These are phyloP conservation scores for Schizothorax lantsangensis DNA, from an alignment of 2,797 vertebrate species.

Conservation along the genomic window DNA sequence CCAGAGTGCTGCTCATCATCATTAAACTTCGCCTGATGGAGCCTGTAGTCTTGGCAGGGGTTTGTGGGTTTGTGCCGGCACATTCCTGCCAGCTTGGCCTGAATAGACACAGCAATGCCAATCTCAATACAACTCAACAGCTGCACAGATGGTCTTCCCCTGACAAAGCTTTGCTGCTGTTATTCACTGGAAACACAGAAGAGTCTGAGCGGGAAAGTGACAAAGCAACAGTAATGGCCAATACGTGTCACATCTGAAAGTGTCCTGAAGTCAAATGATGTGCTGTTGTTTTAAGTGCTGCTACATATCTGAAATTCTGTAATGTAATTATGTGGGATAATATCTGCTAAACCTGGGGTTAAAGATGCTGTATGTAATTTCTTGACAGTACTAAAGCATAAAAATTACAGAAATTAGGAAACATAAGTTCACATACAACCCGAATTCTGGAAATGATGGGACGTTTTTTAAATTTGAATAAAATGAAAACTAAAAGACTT, in stretches of 20 bases:
- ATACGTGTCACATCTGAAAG: background rate
- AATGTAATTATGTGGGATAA: background rate
- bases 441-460: too few species aligned
- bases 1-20: conserved; percentile 65
- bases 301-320: background rate
- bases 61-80: conserved; percentile 42
- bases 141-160: conserved; percentile 35
- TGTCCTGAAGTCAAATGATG: conserved; percentile 6
- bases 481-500: too few species aligned
- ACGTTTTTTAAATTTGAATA: too few species aligned
- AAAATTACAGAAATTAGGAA: background rate
- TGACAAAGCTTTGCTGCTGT: conserved; percentile 47
- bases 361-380: background rate
- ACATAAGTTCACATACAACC: background rate
- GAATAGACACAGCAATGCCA: conserved; percentile 47
- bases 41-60: conserved; percentile 62
- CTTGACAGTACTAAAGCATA: background rate
- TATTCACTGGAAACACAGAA: conserved; percentile 25
- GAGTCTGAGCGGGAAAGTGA: conserved; percentile 7
- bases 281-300: background rate
- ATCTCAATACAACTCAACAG: conserved; percentile 43
- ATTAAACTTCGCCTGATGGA: conserved; percentile 66
- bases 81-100: conserved; percentile 48
- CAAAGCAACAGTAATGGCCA: conserved; percentile 30
- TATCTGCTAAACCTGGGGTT: background rate